Evolutionary conservation across 2,113 vertebrate species (phyloP).

Genomic region (Cairina moschata): DNA sequence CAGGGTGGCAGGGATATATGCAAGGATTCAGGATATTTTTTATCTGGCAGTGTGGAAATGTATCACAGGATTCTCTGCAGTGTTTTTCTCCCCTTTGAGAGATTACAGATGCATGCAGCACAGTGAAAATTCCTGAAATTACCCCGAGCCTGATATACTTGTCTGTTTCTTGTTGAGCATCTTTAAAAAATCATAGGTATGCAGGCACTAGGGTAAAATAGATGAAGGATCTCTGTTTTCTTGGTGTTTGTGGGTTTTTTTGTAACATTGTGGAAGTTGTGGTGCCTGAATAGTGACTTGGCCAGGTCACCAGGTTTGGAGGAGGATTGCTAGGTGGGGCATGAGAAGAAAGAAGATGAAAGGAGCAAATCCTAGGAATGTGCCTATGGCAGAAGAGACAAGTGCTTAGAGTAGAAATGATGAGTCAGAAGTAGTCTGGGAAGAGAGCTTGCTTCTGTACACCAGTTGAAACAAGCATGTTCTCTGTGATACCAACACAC

Average conservation of each 20-base stretch:
- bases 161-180: background rate
- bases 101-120: background rate
- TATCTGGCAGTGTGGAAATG: background rate
- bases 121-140: background rate
- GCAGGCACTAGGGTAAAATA: background rate
- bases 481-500: background rate
- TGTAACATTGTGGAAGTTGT: background rate
- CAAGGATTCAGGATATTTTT: background rate
- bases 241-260: background rate
- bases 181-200: background rate
- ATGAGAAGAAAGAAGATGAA: background rate
- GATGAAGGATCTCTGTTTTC: background rate
- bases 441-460: background rate
- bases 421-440: background rate
- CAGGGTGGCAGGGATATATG: background rate
- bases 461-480: background rate
- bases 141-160: background rate
- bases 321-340: background rate
- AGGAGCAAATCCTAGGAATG: background rate
- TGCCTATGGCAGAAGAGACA: background rate
- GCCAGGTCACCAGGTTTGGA: background rate
- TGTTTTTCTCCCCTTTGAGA: background rate
- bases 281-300: background rate
- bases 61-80: background rate
- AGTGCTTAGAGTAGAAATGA: background rate